These are phyloP conservation scores for Merluccius polli DNA, from an alignment of 2,797 vertebrate species.

Conservation along the genomic window DNA sequence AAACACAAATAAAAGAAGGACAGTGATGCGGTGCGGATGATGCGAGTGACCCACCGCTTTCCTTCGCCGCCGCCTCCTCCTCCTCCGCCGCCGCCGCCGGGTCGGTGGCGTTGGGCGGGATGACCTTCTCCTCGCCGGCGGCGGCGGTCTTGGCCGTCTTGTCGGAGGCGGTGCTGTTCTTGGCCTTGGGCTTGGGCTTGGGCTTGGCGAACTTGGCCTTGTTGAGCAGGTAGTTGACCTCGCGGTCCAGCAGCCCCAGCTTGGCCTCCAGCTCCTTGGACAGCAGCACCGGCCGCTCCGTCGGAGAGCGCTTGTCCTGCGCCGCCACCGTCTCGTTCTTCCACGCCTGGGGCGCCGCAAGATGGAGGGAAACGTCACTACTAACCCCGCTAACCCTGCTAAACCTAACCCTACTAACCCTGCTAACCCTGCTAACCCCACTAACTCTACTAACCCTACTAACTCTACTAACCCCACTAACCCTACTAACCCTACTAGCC, in stretches of 20 bases:
- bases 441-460: too few species aligned
- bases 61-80: constrained; percentile 62
- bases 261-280: constrained; percentile 95
- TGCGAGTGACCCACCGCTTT: constrained; percentile 51
- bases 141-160: constrained; percentile 73
- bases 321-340: constrained; percentile 87
- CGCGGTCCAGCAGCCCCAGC: constrained; percentile 84
- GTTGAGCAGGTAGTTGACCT: constrained; percentile 94
- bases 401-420: too few species aligned
- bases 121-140: constrained; percentile 74
- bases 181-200: constrained; percentile 80
- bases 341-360: constrained; percentile 75
- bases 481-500: too few species aligned
- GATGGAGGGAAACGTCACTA: constrained; percentile 4
- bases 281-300: constrained; percentile 83
- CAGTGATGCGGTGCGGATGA: too few species aligned
- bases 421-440: too few species aligned
- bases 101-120: constrained; percentile 59
- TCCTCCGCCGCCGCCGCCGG: background rate
- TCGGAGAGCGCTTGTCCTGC: constrained; percentile 82
- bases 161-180: constrained; percentile 65
- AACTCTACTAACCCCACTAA: too few species aligned
- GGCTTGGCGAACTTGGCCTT: constrained; percentile 97
- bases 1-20: too few species aligned
- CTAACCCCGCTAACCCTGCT: too few species aligned